Evolutionary conservation across 2,797 vertebrate genomes (phyloP).

Genomic region (Hyperoplus immaculatus): DNA sequence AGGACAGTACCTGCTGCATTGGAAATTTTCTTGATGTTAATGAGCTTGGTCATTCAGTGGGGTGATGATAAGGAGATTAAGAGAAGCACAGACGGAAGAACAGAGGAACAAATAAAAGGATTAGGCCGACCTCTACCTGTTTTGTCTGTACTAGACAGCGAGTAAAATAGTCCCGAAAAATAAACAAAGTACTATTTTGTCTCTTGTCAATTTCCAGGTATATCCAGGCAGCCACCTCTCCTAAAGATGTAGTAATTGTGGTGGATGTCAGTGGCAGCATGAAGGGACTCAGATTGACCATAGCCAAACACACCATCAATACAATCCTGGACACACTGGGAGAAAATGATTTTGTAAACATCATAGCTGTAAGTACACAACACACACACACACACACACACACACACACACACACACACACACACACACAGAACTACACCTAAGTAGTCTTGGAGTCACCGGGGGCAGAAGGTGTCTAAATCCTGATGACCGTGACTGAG

Average conservation of each 20-base stretch:
- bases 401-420: background rate
- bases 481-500: conserved; percentile 16
- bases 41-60: conserved; percentile 59
- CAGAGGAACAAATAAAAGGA: conserved; percentile 67
- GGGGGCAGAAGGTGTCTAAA: background rate
- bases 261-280: conserved; percentile 97
- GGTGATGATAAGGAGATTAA: conserved; percentile 68
- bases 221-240: conserved; percentile 96
- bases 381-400: background rate
- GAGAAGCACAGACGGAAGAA: conserved; percentile 27
- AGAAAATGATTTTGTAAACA: conserved; percentile 97
- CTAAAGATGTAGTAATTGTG: conserved; percentile 95
- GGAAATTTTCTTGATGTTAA: conserved; percentile 71
- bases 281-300: conserved; percentile 94
- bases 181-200: background rate
- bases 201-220: conserved; percentile 85
- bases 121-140: conserved; percentile 44
- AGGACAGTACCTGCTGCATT: conserved; percentile 7
- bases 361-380: conserved; percentile 89
- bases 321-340: conserved; percentile 95
- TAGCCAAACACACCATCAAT: conserved; percentile 95
- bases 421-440: background rate
- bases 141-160: conserved; percentile 5
- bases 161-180: background rate
- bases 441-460: conserved; percentile 4